Conservation (phyloP, 2,888 invertebrate species). For the Panopea generosa region DNA sequence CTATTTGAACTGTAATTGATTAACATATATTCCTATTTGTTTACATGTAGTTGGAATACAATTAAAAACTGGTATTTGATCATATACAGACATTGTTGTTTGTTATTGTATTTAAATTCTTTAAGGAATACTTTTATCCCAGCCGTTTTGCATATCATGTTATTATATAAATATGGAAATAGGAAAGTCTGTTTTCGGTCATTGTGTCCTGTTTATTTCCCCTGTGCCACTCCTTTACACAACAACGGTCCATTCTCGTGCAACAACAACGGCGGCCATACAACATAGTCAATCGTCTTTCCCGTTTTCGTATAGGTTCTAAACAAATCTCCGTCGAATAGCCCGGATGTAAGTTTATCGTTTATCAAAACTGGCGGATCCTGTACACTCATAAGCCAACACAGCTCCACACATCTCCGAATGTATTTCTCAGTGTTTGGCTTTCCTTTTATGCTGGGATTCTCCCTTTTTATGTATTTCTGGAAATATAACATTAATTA, state of each 20-base stretch:
- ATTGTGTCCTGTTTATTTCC: no score
- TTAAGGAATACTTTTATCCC: no score
- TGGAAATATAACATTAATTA: background rate
- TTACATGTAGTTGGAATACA: no score
- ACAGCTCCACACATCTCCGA: constrained; percentile 33
- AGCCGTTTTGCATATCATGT: no score
- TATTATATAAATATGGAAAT: no score
- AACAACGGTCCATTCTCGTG: constrained; percentile 43
- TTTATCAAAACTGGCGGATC: constrained; percentile 53
- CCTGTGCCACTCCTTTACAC: constrained; percentile 43
- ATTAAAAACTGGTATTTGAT: no score
- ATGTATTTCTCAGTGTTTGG: background rate
- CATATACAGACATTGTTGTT: no score
- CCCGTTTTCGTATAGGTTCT: constrained; percentile 50
- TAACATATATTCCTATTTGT: no score
- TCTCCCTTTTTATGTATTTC: background rate
- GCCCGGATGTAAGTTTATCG: constrained; percentile 5
- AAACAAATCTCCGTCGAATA: constrained; percentile 43
- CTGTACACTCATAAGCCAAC: constrained; percentile 60
- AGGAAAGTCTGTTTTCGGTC: no score
- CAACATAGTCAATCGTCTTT: constrained; percentile 35
- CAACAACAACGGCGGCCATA: constrained; percentile 49
- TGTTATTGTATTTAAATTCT: no score
- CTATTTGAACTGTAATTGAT: no score
- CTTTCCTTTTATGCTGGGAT: constrained; percentile 6